Evolutionary conservation across 2,888 invertebrate species (phyloP), one percentile per base, ranked within the genome.

Genomic region (Stenichneumon culpator): DNA sequence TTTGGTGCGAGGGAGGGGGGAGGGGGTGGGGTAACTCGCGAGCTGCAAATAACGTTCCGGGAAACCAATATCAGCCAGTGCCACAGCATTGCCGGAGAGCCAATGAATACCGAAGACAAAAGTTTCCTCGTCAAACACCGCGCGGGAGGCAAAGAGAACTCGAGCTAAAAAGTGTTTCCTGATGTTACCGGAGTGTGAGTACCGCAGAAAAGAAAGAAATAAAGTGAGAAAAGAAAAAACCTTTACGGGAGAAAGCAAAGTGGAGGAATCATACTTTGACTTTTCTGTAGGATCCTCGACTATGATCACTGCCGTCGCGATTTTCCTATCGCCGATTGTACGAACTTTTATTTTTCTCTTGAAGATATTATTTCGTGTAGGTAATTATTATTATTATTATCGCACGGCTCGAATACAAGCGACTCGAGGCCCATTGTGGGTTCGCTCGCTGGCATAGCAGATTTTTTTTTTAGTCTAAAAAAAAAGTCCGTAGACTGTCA

Each of bases 81-180:
- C 22, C 44, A 25, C 63, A 47, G 44, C 28, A 60, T 28, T 28
- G 28, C 60, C 16, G 28, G 73, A 73, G 50, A 25, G 44, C 74
- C 57, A 90, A 89, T 83, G 88, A 80, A 83, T 84, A 79, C 82
- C 86, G 73, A 68, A 89, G 89, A 89, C 89, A 86, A 86, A 89
- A 90, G 88, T 89, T 90, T 87, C 73, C 75, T 84, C 85, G 83
- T 86, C 72, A 87, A 82, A 83, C 81, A 86, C 19, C 36, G 50
- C 16, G 25, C 52, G 74, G 47, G 47, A 74, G 54, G 69, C 73
- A 63, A 50, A 72, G 70, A 79, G 84, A 79, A 84, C 78, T 81
- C 79, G 77, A 77, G 57, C 81, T 79, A 84, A 81, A 80, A 81
- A 75, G 81, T 75, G 81, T 81, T 74, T 74, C 57, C 74, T 39